phyloP scores from a whole-genome alignment of 2,797 vertebrate species.

The Hippocampus kuda region DNA sequence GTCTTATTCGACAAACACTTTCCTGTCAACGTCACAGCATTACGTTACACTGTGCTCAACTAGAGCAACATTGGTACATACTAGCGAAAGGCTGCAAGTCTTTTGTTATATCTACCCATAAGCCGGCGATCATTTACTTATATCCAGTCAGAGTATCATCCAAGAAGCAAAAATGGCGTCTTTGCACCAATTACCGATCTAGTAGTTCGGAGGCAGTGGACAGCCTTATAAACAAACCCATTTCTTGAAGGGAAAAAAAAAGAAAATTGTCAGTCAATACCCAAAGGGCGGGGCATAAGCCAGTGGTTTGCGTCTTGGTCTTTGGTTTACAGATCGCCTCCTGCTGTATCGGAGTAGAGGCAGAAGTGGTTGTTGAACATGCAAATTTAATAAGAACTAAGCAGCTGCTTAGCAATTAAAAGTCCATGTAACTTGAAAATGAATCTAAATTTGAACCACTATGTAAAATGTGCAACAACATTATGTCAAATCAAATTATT shows the following conservation, averaged over 20 bases:
- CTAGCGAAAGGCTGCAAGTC: background rate
- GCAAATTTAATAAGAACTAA: no score
- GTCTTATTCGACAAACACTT: background rate
- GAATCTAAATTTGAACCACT: no score
- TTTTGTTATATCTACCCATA: background rate
- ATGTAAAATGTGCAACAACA: no score
- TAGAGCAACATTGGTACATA: background rate
- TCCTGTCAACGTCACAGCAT: conserved; percentile 6
- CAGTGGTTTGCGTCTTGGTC: background rate
- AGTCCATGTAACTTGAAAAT: no score
- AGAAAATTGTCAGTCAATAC: conserved; percentile 31
- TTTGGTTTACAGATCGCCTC: background rate
- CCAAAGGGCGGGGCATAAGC: conserved; percentile 45
- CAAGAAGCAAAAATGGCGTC: background rate
- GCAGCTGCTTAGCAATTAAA: background rate
- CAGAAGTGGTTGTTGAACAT: no score
- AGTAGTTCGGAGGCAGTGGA: conserved; percentile 8
- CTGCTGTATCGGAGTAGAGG: background rate
- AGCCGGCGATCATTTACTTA: background rate
- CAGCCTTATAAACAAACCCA: conserved; percentile 43
- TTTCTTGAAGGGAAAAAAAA: conserved; percentile 22
- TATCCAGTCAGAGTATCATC: background rate
- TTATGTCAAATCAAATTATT: no score
- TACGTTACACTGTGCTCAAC: background rate
- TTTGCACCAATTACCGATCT: conserved; percentile 12